Conservation (phyloP, 2,888 invertebrate species). For the Lepetodrilus schrolli region DNA sequence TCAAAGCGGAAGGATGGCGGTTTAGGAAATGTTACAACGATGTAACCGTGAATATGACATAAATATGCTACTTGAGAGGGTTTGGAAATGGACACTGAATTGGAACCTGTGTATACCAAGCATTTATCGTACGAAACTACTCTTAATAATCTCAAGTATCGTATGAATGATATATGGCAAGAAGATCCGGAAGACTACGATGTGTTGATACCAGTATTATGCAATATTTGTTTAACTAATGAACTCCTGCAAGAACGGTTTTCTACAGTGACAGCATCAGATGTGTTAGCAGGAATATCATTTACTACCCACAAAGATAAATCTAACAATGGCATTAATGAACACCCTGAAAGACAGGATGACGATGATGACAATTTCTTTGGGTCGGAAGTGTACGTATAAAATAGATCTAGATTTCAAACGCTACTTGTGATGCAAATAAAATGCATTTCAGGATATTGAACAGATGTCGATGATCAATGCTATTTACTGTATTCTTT, state of each 20-base stretch:
- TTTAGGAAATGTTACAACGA: no score
- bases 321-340: not conserved
- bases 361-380: not conserved
- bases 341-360: not conserved
- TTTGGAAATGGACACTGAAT: no score
- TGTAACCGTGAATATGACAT: no score
- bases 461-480: no score
- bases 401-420: no score
- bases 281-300: conserved; percentile 42
- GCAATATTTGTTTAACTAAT: conserved; percentile 31
- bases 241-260: conserved; percentile 31
- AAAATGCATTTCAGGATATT: no score
- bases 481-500: no score
- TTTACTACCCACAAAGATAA: conserved; percentile 16
- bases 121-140: not conserved
- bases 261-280: conserved; percentile 26
- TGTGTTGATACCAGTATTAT: conserved; percentile 32
- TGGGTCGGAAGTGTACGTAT: conserved; percentile 5
- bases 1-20: no score
- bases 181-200: conserved; percentile 27
- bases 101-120: no score
- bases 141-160: not conserved
- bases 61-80: no score
- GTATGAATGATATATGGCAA: conserved; percentile 5
- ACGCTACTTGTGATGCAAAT: no score